Base-by-base conservation (phyloP, 2,888 invertebrate species). In the Parnassius mnemosyne region DNA sequence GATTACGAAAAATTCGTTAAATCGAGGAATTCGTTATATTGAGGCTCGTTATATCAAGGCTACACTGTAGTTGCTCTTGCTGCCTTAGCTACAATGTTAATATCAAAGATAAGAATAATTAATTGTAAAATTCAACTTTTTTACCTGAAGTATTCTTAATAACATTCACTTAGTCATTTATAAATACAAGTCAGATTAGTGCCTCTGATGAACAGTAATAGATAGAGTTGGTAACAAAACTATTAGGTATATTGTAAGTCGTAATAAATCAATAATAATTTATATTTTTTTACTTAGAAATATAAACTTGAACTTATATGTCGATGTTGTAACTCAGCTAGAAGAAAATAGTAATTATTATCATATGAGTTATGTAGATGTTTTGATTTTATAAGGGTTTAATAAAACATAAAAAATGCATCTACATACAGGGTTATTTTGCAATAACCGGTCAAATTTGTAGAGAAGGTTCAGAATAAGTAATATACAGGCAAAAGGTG, bases 201-300 rank as follows among this genome's bases (percentile, higher is more conserved):
- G 34, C 34, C 34, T 34, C 34, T 34, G 34, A 34, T 34, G 7
- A 34, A 34, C 7, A 34, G 34, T 7, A 34, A n/a, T 2, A n/a
- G 46, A 2, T 46, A 3, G n/a, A 11, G 5, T 46, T 46, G 12
- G 12, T 43, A 43, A 43, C 2, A 10, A 43, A 43, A 43, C 34
- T 34, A 34, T 0, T 3, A 16, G n/a, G 11, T 52, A 59, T 12
- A 59, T 12, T 59, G 41, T 60, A 53, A 53, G 42, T 10, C 20
- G 16, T 53, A 53, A 52, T 56, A 61, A 34, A 20, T 55, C 34
- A 60, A 50, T 54, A 55, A 55, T 44, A 11, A 57, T 57, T 61
- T 61, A 56, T 61, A 61, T 61, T 61, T 61, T 61, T 61, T 56
- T 51, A 61, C 56, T 53, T 52, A 52, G 41, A 12, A 52, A 56